A percentile compares a stretch with the other conserved stretches of the same genome.
These are phyloP conservation scores for Eumaeus atala DNA, from an alignment of 1,140 invertebrate species.

Conservation along the genomic window DNA sequence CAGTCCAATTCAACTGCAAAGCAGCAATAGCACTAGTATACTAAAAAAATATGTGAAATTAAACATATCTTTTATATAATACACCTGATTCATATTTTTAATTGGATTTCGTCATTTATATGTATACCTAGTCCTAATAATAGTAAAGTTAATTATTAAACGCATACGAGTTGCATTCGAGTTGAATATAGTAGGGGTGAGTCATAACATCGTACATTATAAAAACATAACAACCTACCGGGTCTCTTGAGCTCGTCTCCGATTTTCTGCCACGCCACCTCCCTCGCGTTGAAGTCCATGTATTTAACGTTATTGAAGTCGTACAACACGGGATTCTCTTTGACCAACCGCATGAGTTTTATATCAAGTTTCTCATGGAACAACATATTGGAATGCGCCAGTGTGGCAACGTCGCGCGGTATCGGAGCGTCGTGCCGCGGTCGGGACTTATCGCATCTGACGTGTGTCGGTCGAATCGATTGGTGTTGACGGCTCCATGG, in stretches of 20 bases:
- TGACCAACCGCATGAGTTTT: conserved; percentile 45
- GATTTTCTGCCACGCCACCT: conserved; percentile 64
- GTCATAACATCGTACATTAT: conserved; percentile 36
- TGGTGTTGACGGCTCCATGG: conserved; percentile 13
- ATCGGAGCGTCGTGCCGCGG: conserved; percentile 24
- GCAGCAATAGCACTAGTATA: too few relatives aligned
- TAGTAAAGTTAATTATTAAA: too few relatives aligned
- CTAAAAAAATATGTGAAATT: too few relatives aligned
- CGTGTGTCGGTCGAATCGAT: conserved; percentile 24
- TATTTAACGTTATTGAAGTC: conserved; percentile 53
- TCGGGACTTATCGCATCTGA: conserved; percentile 20
- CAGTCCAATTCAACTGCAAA: too few relatives aligned
- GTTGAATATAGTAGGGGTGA: conserved; percentile 18
- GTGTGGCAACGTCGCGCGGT: conserved; percentile 26
- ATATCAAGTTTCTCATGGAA: conserved; percentile 52
- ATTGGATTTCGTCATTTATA: too few relatives aligned
- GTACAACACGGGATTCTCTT: conserved; percentile 47
- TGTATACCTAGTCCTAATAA: too few relatives aligned
- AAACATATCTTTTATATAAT: too few relatives aligned
- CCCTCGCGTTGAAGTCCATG: conserved; percentile 59
- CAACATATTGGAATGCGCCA: conserved; percentile 32
- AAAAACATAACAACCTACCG: conserved; percentile 45
- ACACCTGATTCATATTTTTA: too few relatives aligned
- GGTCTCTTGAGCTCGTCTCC: conserved; percentile 55
- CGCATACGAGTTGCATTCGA: conserved; percentile 21